Evolutionary conservation across 2,113 vertebrate species (phyloP).

Genomic region (Agapornis roseicollis): DNA sequence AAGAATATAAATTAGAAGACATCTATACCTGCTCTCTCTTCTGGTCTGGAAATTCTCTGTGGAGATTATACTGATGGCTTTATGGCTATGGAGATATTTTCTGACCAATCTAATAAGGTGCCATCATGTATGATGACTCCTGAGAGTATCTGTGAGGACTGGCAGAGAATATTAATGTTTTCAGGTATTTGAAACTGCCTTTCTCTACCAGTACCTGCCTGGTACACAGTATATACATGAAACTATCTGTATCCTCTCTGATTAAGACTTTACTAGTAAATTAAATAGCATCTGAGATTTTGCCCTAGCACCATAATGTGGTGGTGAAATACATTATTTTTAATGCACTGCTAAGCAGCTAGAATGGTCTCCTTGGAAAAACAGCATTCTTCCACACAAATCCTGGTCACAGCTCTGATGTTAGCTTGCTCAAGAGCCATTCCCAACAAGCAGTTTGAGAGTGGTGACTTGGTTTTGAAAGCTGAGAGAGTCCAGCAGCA

Average conservation of each 20-base stretch:
- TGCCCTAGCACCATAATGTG: rapidly evolving
- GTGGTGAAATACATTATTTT: neutral
- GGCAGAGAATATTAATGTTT: neutral
- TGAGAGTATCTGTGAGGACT: neutral
- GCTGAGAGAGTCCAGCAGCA: neutral
- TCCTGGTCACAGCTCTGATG: neutral
- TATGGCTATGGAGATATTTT: neutral
- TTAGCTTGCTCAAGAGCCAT: neutral
- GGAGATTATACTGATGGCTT: neutral
- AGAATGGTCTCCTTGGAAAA: neutral
- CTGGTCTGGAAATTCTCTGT: neutral
- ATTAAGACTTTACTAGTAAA: neutral
- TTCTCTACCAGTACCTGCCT: neutral
- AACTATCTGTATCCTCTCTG: neutral
- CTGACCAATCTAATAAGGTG: neutral
- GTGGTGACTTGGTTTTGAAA: neutral
- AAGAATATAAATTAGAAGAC: neutral
- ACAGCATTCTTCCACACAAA: neutral
- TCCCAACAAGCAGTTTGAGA: neutral
- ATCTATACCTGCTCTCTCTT: neutral
- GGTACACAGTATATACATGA: neutral
- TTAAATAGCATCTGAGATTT: neutral
- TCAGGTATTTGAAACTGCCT: neutral
- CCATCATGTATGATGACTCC: neutral
- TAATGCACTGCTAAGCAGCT: neutral